Evolutionary conservation across 2,888 invertebrate genomes (phyloP), one percentile per base, ranked within the genome.

Genomic region (Ophioninae sp.): DNA sequence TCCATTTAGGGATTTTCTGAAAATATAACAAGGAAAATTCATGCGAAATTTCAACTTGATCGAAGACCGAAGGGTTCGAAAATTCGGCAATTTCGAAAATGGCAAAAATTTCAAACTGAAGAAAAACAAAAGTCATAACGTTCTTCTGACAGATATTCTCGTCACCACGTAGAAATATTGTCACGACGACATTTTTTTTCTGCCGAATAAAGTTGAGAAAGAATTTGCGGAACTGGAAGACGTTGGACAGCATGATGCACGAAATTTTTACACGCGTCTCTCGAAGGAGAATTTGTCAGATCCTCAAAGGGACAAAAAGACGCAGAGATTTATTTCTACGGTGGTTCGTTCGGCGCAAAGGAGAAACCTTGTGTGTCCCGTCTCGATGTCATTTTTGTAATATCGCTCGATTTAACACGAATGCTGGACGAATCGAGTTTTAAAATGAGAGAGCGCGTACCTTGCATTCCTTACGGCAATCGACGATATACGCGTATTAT

Each of bases 401-500:
- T 68, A 59, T 75, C 82, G 82, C 57, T 75, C 79, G 78, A 82
- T 79, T 82, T 82, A 68, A 79, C 82, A 50, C 59, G 59, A 82
- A 82, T 78, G 57, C 79, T 59, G 74, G 70, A 57, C 78, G 64
- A 64, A 82, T 75, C 69, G 39, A 68, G 68, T 69, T 73, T 79
- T 21, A 64, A 57, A 79, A 78, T 79, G 64, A 72, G 79, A 78
- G 79, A 74, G 13, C 74, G 44, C 37, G 23, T 64, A 64, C 69
- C 61, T 68, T 64, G 61, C 57, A 74, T 64, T 62, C 59, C 67
- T 41, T 70, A 70, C 50, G 50, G 17, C 70, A 30, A 81, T 76
- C 65, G 41, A 23, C 76, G 30, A 75, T n/a, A 17, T 10, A 44
- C 56, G 44, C 68, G 21, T 21, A 73, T 30, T 30, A 37, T 68